Conservation (phyloP, 35 echinoderm and acorn worm species). For the Acanthaster planci region DNA sequence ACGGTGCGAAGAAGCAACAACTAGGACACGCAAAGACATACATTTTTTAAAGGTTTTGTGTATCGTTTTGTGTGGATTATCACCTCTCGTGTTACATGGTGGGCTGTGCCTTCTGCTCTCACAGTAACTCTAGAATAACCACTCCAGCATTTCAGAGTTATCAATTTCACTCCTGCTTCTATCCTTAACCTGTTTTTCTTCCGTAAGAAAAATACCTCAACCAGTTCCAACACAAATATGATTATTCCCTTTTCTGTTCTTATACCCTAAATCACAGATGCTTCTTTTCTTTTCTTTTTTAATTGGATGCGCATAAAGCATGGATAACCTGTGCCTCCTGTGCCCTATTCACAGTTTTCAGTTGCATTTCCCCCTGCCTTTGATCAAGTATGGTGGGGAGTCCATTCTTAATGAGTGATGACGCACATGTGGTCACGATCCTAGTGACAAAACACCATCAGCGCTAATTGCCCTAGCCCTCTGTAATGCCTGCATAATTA, state of each 20-base stretch:
- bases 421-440: conserved; percentile 31
- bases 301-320: conserved; percentile 23
- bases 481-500: conserved; percentile 62
- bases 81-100: conserved; percentile 26
- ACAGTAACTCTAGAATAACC: conserved; percentile 11
- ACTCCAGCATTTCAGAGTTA: conserved; percentile 10
- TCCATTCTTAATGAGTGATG: conserved; percentile 20
- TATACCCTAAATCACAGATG: too few species aligned
- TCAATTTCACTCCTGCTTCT: background rate
- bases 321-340: background rate
- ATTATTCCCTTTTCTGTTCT: too few species aligned
- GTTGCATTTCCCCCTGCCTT: background rate
- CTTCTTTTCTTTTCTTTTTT: background rate
- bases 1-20: conserved; percentile 28
- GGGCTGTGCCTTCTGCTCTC: background rate
- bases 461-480: conserved; percentile 51
- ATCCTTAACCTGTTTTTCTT: background rate
- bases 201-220: too few species aligned
- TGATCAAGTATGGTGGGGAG: conserved; percentile 12
- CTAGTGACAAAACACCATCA: conserved; percentile 31
- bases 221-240: too few species aligned
- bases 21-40: conserved; percentile 25
- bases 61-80: conserved; percentile 26
- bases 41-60: conserved; percentile 32
- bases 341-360: conserved; percentile 7